A percentile compares a stretch with the other conserved stretches of the same genome.
Conservation (phyloP, 2,888 invertebrate genomes). For the Dolomedes plantarius region DNA sequence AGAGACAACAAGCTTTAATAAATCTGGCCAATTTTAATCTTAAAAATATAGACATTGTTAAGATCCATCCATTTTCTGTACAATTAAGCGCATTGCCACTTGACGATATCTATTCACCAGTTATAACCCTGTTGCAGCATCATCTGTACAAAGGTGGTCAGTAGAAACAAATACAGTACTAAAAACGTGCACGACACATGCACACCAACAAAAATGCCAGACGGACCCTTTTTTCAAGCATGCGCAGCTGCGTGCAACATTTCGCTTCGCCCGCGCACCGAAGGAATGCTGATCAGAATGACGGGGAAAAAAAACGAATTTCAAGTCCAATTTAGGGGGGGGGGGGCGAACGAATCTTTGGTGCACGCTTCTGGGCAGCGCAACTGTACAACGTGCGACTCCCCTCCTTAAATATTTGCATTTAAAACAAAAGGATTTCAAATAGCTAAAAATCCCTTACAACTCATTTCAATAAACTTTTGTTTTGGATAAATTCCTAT, state of each 20-base stretch:
- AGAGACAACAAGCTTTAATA: conserved; percentile 55
- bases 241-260: not conserved
- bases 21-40: conserved; percentile 73
- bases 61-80: conserved; percentile 72
- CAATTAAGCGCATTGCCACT: conserved; percentile 68
- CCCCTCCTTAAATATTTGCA: conserved; percentile 16
- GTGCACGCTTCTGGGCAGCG: conserved; percentile 10
- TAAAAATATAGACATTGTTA: conserved; percentile 72
- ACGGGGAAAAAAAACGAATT: no score
- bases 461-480: not conserved
- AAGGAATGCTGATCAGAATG: no score
- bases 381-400: conserved; percentile 53
- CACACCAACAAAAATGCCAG: conserved; percentile 27
- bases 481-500: not conserved
- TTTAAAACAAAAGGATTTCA: not conserved
- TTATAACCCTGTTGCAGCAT: conserved; percentile 49
- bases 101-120: conserved; percentile 47
- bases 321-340: no score
- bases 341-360: no score
- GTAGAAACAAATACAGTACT: conserved; percentile 39
- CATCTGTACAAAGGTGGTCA: conserved; percentile 51
- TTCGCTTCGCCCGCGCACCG: not conserved
- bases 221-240: conserved; percentile 29
- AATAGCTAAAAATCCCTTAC: not conserved
- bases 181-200: conserved; percentile 49